Evolutionary conservation across 2,113 vertebrate species (phyloP).

Genomic region (Gadus macrocephalus): DNA sequence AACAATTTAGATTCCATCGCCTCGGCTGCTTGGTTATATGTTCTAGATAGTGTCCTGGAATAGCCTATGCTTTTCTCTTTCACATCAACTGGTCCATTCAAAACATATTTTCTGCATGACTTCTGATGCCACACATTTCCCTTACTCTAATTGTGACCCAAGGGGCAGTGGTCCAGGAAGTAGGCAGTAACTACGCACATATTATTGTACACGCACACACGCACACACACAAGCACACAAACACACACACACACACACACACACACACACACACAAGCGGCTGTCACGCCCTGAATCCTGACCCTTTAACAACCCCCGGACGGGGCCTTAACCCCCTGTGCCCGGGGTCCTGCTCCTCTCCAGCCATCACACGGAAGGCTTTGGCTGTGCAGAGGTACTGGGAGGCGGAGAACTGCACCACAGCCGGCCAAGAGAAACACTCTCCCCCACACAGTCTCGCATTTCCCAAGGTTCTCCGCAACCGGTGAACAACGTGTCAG

Average conservation of each 20-base stretch:
- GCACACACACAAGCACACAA: no score
- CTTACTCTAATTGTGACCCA: background rate
- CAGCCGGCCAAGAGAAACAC: constrained; percentile 24
- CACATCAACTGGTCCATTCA: constrained; percentile 2
- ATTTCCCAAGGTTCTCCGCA: background rate
- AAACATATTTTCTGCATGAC: background rate
- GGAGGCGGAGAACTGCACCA: background rate
- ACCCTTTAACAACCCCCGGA: constrained; percentile 24
- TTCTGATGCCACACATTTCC: background rate
- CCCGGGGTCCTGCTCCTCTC: constrained; percentile 6
- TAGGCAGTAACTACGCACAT: background rate
- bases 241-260: background rate
- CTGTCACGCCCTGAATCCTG: constrained; percentile 24
- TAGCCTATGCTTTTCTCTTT: background rate
- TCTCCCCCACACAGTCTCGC: background rate
- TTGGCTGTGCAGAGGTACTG: constrained; percentile 8
- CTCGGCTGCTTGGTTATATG: constrained; percentile 2
- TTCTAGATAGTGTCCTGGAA: constrained; percentile 17
- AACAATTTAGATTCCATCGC: constrained; percentile 6
- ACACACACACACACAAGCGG: background rate
- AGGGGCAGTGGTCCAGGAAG: background rate
- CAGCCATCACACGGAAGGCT: constrained; percentile 4
- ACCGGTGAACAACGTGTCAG: constrained; percentile 15
- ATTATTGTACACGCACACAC: no score
- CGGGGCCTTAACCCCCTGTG: constrained; percentile 43